Evolutionary conservation across 2,797 vertebrate genomes (phyloP).

Genomic region (Sebastes iracundus): DNA sequence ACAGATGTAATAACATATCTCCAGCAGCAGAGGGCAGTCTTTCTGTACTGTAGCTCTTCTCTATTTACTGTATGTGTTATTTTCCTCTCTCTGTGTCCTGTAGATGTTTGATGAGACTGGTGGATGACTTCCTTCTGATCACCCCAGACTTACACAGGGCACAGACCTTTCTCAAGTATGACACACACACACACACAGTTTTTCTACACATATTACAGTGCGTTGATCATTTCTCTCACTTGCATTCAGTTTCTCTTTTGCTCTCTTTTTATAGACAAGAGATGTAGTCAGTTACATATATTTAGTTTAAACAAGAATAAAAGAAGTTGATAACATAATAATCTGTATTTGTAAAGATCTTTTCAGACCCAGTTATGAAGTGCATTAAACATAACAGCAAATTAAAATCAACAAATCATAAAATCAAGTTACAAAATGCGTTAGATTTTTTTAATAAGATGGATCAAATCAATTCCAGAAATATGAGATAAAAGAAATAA

Average conservation of each 20-base stretch:
- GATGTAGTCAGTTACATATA: not conserved
- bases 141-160: slow-evolving; percentile 89
- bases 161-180: slow-evolving; percentile 89
- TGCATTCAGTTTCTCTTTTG: not conserved
- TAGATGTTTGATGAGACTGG: slow-evolving; percentile 91
- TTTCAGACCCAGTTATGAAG: too few species aligned
- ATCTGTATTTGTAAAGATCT: too few species aligned
- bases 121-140: slow-evolving; percentile 95
- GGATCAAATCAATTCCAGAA: too few species aligned
- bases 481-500: too few species aligned
- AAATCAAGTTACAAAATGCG: too few species aligned
- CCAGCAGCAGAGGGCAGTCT: slow-evolving; percentile 47
- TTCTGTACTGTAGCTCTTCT: not conserved
- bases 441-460: too few species aligned
- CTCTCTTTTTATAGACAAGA: not conserved
- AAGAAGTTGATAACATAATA: too few species aligned
- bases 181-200: not conserved
- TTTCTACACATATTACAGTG: not conserved
- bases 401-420: too few species aligned
- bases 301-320: too few species aligned
- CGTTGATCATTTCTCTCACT: not conserved
- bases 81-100: slow-evolving; percentile 2
- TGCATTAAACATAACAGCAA: too few species aligned
- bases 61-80: not conserved
- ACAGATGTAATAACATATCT: slow-evolving; percentile 14